phyloP scores from a whole-genome alignment of 1,140 invertebrate species.

The Lepidurus arcticus region DNA sequence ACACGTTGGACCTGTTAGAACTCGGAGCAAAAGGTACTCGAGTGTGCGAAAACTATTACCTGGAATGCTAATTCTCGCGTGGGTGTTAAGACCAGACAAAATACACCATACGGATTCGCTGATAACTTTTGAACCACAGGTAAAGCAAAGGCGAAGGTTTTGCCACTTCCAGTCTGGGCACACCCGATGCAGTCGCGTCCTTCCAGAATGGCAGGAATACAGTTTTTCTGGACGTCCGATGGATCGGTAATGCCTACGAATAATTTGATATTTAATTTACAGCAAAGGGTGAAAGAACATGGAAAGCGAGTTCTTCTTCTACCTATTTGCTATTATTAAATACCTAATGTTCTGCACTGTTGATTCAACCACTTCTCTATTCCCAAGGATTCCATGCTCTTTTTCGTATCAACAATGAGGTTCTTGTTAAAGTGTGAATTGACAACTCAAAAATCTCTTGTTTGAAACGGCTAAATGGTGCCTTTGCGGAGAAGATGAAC shows the following conservation, averaged over 20 bases:
- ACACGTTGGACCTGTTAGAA: conserved; percentile 26
- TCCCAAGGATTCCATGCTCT: background rate
- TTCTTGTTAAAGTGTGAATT: too few species aligned
- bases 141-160: conserved; percentile 93
- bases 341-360: background rate
- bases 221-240: conserved; percentile 77
- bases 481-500: too few species aligned
- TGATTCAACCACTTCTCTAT: background rate
- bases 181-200: conserved; percentile 88
- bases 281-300: conserved; percentile 39
- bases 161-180: conserved; percentile 95
- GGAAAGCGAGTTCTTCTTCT: conserved; percentile 11
- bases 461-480: too few species aligned
- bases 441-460: too few species aligned
- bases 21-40: background rate
- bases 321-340: too few species aligned
- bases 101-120: conserved; percentile 89
- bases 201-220: conserved; percentile 70
- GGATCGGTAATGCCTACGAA: conserved; percentile 65
- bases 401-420: too few species aligned
- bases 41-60: conserved; percentile 41
- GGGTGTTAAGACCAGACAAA: conserved; percentile 89
- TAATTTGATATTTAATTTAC: background rate
- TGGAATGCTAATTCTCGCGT: conserved; percentile 91
- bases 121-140: conserved; percentile 88